Percentiles rank a stretch among this genome's conserved stretches.
These are phyloP conservation scores for Tapirus terrestris DNA, from an alignment of 2,113 vertebrate species.

Conservation along the genomic window DNA sequence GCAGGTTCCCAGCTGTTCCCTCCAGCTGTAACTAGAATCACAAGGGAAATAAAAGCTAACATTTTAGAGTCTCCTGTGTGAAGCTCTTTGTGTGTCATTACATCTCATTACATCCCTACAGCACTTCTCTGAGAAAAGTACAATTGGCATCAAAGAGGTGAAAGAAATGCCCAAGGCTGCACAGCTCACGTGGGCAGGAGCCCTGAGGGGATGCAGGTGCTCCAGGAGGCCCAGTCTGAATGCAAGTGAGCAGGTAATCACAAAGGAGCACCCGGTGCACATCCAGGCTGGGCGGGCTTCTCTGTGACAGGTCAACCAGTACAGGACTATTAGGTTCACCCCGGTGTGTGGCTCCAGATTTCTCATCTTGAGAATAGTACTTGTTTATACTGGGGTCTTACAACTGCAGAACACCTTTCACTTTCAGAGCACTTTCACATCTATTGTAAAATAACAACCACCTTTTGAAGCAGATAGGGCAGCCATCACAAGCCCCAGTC, in stretches of 20 bases:
- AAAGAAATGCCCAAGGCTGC: neutral
- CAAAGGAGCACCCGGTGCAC: accelerated
- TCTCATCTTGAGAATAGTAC: neutral
- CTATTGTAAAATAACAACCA: neutral
- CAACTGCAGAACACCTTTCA: neutral
- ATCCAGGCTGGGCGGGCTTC: neutral
- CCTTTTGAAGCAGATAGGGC: too few species aligned
- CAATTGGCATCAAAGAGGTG: neutral
- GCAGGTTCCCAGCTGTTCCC: neutral
- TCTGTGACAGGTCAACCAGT: neutral
- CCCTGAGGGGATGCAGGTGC: neutral
- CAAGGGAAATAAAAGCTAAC: neutral
- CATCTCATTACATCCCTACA: accelerated
- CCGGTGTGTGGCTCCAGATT: accelerated
- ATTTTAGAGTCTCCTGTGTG: too few species aligned
- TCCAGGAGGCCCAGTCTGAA: neutral
- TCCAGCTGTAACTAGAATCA: neutral
- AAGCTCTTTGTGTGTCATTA: neutral
- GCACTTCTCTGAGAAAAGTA: neutral
- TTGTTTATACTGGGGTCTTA: neutral
- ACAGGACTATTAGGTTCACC: too few species aligned
- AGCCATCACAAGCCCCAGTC: neutral
- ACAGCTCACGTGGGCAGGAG: neutral
- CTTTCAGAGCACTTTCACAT: neutral
- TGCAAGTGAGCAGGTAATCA: neutral